A percentile compares a stretch with the other conserved stretches of the same genome.
These are phyloP conservation scores for Larimichthys crocea DNA, from an alignment of 2,113 vertebrate species.

Conservation along the genomic window DNA sequence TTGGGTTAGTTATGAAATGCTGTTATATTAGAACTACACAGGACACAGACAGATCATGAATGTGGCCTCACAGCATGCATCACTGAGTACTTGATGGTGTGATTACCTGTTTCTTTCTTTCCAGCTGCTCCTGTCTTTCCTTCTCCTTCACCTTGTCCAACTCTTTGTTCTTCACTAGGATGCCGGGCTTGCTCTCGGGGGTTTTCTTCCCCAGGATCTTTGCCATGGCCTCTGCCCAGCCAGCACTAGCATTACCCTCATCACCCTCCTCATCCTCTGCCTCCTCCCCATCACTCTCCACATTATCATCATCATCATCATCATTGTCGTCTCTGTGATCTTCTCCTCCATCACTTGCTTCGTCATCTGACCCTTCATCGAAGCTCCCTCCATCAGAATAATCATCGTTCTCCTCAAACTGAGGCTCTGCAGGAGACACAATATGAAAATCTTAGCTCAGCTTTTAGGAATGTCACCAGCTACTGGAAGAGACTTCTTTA, in stretches of 20 bases:
- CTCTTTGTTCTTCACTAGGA: slow-evolving; percentile 90
- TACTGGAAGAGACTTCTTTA: neutral
- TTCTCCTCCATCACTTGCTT: slow-evolving; percentile 22
- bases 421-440: slow-evolving; percentile 11
- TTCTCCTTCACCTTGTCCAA: slow-evolving; percentile 87
- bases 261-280: neutral
- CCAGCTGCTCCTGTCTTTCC: slow-evolving; percentile 83
- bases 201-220: slow-evolving; percentile 91
- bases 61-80: neutral
- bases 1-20: too few relatives aligned
- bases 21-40: neutral
- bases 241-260: slow-evolving; percentile 73
- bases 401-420: slow-evolving; percentile 8
- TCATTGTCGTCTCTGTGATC: neutral
- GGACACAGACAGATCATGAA: neutral
- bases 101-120: slow-evolving; percentile 88
- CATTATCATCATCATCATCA: neutral
- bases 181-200: slow-evolving; percentile 81
- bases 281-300: neutral
- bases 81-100: neutral
- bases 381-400: slow-evolving; percentile 26
- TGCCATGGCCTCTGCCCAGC: slow-evolving; percentile 98
- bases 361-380: neutral
- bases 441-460: too few relatives aligned
- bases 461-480: too few relatives aligned